Percentiles rank a stretch among this genome's conserved stretches.
Conservation (phyloP, 2,797 vertebrate genomes). For the Halcyon chelicuti region DNA sequence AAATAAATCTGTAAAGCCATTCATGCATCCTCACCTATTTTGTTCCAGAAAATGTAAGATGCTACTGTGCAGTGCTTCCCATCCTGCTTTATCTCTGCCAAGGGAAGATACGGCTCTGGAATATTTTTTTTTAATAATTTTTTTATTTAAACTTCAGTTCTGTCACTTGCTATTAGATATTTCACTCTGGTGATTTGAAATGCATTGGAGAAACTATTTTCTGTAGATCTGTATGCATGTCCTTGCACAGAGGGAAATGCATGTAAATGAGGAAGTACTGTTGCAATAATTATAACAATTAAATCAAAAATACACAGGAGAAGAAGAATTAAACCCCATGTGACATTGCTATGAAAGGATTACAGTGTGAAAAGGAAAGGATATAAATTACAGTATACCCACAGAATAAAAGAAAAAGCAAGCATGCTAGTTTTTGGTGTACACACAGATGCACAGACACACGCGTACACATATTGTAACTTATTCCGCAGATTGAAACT, state of each 20-base stretch:
- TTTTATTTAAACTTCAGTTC: neutral
- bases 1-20: neutral
- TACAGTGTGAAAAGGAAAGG: conserved; percentile 39
- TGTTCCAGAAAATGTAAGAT: neutral
- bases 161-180: neutral
- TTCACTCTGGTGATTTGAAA: conserved; percentile 21
- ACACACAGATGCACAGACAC: neutral
- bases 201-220: conserved; percentile 22
- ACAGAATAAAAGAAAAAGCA: neutral
- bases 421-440: neutral
- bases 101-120: neutral
- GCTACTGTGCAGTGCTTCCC: neutral
- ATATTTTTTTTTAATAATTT: neutral
- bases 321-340: conserved; percentile 21
- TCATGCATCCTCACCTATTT: neutral
- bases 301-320: conserved; percentile 28
- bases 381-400: neutral
- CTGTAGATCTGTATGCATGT: neutral
- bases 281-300: conserved; percentile 46
- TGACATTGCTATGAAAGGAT: neutral
- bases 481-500: neutral
- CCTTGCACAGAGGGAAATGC: conserved; percentile 8
- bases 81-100: neutral
- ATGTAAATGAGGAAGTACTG: conserved; percentile 36
- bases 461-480: neutral